phyloP scores from a whole-genome alignment of 35 echinoderm and acorn worm species.

The Apostichopus parvimensis region DNA sequence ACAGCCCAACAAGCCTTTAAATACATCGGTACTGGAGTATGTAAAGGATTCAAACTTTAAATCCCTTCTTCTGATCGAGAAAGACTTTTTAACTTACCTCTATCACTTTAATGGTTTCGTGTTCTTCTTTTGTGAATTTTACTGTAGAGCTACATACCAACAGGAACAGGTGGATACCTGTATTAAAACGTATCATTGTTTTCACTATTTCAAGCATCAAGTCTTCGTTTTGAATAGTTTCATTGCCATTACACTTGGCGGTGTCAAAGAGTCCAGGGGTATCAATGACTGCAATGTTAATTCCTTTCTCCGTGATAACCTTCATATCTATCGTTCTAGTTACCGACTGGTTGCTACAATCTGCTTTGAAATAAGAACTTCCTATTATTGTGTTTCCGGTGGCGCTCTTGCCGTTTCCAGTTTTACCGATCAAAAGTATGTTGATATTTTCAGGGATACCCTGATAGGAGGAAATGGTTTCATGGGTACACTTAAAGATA shows the following conservation, averaged over 20 bases:
- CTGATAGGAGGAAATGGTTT: background rate
- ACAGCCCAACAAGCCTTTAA: too few species aligned
- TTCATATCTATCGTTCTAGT: background rate
- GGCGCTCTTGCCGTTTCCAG: background rate
- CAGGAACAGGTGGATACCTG: slow-evolving; percentile 41
- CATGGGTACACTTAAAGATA: background rate
- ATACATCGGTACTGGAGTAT: too few species aligned
- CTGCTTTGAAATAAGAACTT: background rate
- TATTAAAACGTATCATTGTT: background rate
- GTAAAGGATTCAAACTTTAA: too few species aligned
- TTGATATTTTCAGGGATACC: background rate
- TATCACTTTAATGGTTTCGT: background rate
- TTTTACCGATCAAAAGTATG: slow-evolving; percentile 16
- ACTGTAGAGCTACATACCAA: background rate
- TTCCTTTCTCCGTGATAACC: background rate
- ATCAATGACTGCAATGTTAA: background rate
- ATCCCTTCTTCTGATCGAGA: too few species aligned
- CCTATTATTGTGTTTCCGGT: background rate
- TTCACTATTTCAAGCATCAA: too few species aligned
- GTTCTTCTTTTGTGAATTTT: background rate
- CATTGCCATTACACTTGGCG: background rate
- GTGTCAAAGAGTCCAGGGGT: background rate
- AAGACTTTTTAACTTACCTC: background rate
- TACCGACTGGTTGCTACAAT: background rate
- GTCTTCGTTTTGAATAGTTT: background rate